Evolutionary conservation across 2,888 invertebrate genomes (phyloP).

Genomic region (Thelaira solivaga): DNA sequence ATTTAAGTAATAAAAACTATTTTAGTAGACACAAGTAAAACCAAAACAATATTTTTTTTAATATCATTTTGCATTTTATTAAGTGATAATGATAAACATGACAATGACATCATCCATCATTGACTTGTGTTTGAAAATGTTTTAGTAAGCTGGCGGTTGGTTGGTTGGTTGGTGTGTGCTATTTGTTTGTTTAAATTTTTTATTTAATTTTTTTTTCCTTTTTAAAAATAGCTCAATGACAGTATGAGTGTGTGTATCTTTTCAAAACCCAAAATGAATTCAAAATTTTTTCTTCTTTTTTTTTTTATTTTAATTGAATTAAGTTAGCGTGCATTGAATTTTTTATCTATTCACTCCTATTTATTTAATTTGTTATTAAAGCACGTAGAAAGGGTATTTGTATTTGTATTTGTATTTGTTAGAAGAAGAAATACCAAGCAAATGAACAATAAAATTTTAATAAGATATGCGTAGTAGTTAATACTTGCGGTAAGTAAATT

Average conservation of each 20-base stretch:
- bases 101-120: conserved; percentile 20
- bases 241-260: not conserved
- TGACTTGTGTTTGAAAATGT: not conserved
- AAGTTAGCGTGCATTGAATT: conserved; percentile 31
- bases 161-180: too few species aligned
- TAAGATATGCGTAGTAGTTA: too few species aligned
- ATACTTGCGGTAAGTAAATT: too few species aligned
- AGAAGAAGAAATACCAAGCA: too few species aligned
- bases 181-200: not conserved
- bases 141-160: too few species aligned
- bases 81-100: conserved; percentile 1
- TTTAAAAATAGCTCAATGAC: conserved; percentile 18
- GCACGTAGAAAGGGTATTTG: not conserved
- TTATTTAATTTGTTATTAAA: not conserved
- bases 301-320: conserved; percentile 20
- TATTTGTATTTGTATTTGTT: not conserved
- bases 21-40: not conserved
- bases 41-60: not conserved
- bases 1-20: too few species aligned
- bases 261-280: conserved; percentile 23
- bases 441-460: too few species aligned
- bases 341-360: not conserved
- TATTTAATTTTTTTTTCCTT: not conserved
- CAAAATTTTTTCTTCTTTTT: too few species aligned
- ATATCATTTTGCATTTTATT: not conserved